A percentile compares a stretch with the other conserved stretches of the same genome.
phyloP scores from a whole-genome alignment of 2,888 invertebrate species.

The Temnothorax unifasciatus region DNA sequence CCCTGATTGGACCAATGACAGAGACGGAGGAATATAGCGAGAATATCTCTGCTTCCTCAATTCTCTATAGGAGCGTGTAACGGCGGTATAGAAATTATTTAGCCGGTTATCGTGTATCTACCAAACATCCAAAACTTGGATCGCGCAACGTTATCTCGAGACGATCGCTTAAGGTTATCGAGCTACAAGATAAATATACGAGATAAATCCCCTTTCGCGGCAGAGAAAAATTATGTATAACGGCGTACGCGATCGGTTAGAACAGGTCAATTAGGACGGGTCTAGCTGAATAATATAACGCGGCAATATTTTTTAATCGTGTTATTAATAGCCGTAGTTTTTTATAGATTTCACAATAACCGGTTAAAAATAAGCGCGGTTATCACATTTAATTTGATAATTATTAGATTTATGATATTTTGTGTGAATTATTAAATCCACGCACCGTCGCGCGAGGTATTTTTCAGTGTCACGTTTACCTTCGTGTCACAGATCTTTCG shows the following conservation, averaged over 20 bases:
- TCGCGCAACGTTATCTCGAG: constrained; percentile 30
- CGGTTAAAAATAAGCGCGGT: not conserved
- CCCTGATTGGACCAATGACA: constrained; percentile 70
- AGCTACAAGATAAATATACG: not conserved
- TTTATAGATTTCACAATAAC: not conserved
- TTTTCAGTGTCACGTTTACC: constrained; percentile 19
- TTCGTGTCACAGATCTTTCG: constrained; percentile 14
- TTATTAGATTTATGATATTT: not conserved
- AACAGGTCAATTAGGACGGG: not conserved
- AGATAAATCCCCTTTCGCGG: not conserved
- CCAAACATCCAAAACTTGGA: constrained; percentile 49
- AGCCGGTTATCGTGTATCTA: constrained; percentile 37
- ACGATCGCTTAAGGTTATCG: constrained; percentile 43
- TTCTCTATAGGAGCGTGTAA: constrained; percentile 58
- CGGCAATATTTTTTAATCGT: not conserved
- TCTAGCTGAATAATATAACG: not conserved
- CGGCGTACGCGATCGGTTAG: not conserved
- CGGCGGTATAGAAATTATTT: constrained; percentile 67
- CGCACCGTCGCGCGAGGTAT: not conserved
- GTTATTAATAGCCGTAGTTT: not conserved
- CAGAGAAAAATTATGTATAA: not conserved
- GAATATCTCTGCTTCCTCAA: constrained; percentile 63
- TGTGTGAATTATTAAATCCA: not conserved
- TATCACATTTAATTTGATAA: not conserved
- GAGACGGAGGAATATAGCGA: constrained; percentile 43